Evolutionary conservation across 1,140 invertebrate genomes (phyloP).

Genomic region (Luehdorfia chinensis): DNA sequence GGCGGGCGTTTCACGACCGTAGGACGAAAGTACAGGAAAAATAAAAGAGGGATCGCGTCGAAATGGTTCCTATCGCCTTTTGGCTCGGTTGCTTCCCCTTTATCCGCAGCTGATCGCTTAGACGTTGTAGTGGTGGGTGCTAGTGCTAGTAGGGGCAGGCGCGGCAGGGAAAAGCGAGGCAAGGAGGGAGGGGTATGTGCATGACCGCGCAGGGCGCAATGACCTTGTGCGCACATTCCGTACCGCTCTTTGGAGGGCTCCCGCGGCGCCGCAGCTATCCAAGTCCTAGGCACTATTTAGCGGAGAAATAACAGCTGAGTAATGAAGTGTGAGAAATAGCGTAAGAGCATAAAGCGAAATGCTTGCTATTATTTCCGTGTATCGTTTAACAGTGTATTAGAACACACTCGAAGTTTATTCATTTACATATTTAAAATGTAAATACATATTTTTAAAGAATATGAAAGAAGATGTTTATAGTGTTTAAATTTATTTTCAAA

Average conservation of each 20-base stretch:
- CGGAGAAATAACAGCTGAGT: slow-evolving; percentile 13
- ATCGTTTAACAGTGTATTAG: too few species aligned
- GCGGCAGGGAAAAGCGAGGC: slow-evolving; percentile 24
- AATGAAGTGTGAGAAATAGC: slow-evolving; percentile 11
- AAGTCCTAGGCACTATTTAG: slow-evolving; percentile 30
- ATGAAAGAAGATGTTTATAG: neutral
- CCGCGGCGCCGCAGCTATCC: slow-evolving; percentile 51
- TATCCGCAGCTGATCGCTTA: slow-evolving; percentile 65
- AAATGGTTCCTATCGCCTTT: slow-evolving; percentile 61
- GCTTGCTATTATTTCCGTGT: neutral
- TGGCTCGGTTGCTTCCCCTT: slow-evolving; percentile 58
- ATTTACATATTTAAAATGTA: neutral
- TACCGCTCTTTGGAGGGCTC: slow-evolving; percentile 59
- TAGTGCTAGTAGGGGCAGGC: slow-evolving; percentile 23
- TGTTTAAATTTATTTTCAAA: too few species aligned
- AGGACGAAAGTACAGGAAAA: slow-evolving; percentile 51
- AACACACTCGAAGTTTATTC: too few species aligned
- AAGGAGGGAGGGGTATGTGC: slow-evolving; percentile 48
- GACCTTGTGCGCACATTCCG: slow-evolving; percentile 73
- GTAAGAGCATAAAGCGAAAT: too few species aligned
- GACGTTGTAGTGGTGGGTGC: slow-evolving; percentile 54
- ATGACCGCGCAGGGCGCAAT: slow-evolving; percentile 74
- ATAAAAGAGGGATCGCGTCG: slow-evolving; percentile 58
- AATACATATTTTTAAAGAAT: neutral
- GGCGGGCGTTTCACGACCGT: slow-evolving; percentile 44